Percentiles rank a stretch among this genome's conserved stretches.
These are phyloP conservation scores for Cherax destructor DNA, from an alignment of 1,140 invertebrate species.

Conservation along the genomic window DNA sequence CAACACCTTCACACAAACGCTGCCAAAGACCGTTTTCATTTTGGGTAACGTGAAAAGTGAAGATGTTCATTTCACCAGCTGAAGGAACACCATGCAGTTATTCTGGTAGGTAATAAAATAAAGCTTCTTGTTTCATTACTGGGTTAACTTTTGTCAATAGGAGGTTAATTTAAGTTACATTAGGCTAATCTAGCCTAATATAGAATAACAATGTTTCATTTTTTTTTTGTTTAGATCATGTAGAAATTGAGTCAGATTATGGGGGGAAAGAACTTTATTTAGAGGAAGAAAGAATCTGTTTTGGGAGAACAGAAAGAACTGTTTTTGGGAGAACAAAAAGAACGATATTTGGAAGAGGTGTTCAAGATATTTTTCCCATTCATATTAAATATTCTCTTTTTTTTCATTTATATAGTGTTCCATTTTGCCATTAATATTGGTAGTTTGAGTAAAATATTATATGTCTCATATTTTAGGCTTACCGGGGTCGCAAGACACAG, in stretches of 20 bases:
- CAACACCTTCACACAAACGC: conserved; percentile 95
- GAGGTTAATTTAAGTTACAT: neutral
- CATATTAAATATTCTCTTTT: too few species aligned
- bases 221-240: neutral
- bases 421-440: too few species aligned
- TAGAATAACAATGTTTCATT: neutral
- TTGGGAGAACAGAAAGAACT: too few species aligned
- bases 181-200: neutral
- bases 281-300: too few species aligned
- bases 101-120: conserved; percentile 82
- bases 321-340: too few species aligned
- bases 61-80: conserved; percentile 87
- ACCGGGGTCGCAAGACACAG: conserved; percentile 90
- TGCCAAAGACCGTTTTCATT: conserved; percentile 85
- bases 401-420: too few species aligned
- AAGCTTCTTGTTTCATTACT: too few species aligned
- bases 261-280: too few species aligned
- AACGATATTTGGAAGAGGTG: too few species aligned
- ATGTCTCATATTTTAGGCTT: conserved; percentile 79
- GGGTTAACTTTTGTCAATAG: neutral
- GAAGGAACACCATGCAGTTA: conserved; percentile 89
- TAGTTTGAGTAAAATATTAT: too few species aligned
- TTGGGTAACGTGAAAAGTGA: conserved; percentile 94
- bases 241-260: too few species aligned
- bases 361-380: too few species aligned